Evolutionary conservation across 2,888 invertebrate species (phyloP), one percentile per base, ranked within the genome.

Genomic region (Dichetophora obliterata): DNA sequence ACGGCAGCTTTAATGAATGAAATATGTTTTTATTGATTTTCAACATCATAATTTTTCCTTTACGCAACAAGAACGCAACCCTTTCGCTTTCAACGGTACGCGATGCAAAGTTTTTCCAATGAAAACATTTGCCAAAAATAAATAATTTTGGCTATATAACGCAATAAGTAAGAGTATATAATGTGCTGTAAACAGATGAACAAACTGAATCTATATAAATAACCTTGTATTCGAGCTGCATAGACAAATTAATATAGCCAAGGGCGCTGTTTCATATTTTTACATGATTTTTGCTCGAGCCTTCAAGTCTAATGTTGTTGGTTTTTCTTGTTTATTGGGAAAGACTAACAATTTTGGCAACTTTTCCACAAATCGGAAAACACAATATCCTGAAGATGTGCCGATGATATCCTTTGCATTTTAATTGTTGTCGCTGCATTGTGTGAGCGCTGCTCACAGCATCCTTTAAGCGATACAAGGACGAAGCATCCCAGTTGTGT

Each of bases 11-110:
- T 79, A 76, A 78, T 78, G 76, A 79, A 63, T 75, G 65, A 79
- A 79, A 78, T 78, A 79, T 79, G 77, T 61, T 78, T 79, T 76
- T 75, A 79, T 79, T 79, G 79, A 79, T 79, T 79, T 79, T 75
- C 74, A 75, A 57, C 76, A 78, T 76, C 75, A 77, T 79, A 43
- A 43, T 79, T 76, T 50, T 43, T 37, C 19, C 68, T 19, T 31
- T 34, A 59, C 37, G 72, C 11, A 65, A 27, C 63, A 31, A 19
- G 31, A 66, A 57, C 9, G 72, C 72, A 77, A 79, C 77, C 77
- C 79, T 79, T 79, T 79, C 77, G 76, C 79, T 79, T 79, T 76
- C 66, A 65, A 9, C 61, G 31, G 31, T 61, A 31, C 16, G 5
- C 14, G 59, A 16, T 34, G 54, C 8, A 14, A 65, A 50, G 48